Evolutionary conservation across 2,113 vertebrate species (phyloP).

Genomic region (Saguinus imperator): DNA sequence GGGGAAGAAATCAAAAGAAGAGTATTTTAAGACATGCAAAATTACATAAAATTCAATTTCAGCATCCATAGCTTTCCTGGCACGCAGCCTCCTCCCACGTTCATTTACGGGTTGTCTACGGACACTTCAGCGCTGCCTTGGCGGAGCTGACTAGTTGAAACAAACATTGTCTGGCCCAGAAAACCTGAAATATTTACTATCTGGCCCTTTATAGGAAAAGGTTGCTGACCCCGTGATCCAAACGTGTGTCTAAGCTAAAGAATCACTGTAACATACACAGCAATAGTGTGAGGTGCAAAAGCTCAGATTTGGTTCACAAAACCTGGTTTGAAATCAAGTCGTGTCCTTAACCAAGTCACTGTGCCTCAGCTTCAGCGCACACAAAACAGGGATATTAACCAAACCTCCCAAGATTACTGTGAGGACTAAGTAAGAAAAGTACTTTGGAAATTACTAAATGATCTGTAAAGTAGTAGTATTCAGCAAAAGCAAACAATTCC

Average conservation of each 20-base stretch:
- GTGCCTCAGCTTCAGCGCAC: background rate
- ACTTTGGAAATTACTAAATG: background rate
- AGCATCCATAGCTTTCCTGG: background rate
- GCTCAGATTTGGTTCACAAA: background rate
- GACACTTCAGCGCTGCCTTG: accelerated
- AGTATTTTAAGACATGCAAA: background rate
- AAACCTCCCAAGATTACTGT: background rate
- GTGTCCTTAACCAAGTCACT: background rate
- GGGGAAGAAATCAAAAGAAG: background rate
- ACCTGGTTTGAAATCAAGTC: background rate
- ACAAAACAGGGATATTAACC: background rate
- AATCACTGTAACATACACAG: background rate
- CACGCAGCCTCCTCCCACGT: background rate
- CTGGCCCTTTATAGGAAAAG: background rate
- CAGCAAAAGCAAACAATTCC: background rate
- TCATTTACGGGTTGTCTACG: background rate
- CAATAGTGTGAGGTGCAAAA: background rate
- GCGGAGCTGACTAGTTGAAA: background rate
- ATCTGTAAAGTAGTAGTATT: background rate
- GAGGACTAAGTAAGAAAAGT: background rate
- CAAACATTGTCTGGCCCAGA: background rate
- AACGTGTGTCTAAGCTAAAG: background rate
- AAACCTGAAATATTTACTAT: background rate
- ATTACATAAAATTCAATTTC: background rate
- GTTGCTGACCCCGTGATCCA: background rate